Conservation (phyloP, 2,888 invertebrate genomes). For the Eurois occulta region DNA sequence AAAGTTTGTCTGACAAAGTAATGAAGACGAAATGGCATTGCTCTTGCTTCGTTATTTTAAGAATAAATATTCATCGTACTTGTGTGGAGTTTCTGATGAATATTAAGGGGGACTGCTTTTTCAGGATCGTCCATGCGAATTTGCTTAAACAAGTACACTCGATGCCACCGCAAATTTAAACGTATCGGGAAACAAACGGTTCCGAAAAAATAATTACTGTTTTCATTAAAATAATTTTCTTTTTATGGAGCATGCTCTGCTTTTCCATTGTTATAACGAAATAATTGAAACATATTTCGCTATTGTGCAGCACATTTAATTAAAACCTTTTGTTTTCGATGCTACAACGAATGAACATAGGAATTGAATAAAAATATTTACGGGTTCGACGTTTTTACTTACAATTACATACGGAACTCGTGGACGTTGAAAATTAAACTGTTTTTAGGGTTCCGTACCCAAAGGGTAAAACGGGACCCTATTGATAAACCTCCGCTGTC, state of each 20-base stretch:
- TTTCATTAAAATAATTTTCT: conserved; percentile 28
- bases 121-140: conserved; percentile 16
- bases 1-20: conserved; percentile 11
- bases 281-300: conserved; percentile 13
- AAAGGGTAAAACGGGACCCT: no score
- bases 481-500: no score
- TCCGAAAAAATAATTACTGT: conserved; percentile 19
- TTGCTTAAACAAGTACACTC: conserved; percentile 26
- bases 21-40: conserved; percentile 4
- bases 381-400: background rate
- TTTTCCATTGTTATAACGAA: conserved; percentile 16
- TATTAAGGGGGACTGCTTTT: conserved; percentile 24
- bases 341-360: background rate
- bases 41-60: conserved; percentile 27
- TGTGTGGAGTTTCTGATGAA: conserved; percentile 34
- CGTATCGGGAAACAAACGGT: conserved; percentile 16
- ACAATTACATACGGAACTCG: background rate
- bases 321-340: conserved; percentile 20
- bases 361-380: conserved; percentile 26
- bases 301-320: conserved; percentile 21
- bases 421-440: background rate
- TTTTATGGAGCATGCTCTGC: background rate
- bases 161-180: conserved; percentile 32
- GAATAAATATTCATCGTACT: conserved; percentile 32
- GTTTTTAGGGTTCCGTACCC: no score